These are phyloP conservation scores for Drosophila melanogaster DNA, from an alignment of 1,140 invertebrate species.

Conservation along the genomic window DNA sequence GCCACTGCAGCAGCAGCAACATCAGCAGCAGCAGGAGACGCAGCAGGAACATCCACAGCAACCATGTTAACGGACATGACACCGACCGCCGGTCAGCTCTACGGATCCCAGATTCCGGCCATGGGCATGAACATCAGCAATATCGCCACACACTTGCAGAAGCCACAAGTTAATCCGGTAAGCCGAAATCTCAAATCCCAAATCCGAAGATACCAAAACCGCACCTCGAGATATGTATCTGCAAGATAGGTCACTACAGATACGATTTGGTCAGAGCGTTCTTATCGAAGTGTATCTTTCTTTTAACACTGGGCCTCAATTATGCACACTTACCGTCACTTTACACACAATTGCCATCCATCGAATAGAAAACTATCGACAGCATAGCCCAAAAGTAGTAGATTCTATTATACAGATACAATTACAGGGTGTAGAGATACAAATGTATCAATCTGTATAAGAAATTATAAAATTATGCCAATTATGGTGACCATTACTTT, in stretches of 20 bases:
- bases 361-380: neutral
- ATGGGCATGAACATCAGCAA: conserved; percentile 86
- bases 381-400: neutral
- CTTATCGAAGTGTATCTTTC: neutral
- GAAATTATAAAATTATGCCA: neutral
- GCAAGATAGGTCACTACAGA: conserved; percentile 1
- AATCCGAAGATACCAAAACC: neutral
- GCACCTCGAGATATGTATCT: neutral
- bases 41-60: conserved; percentile 36
- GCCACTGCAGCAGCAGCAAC: conserved; percentile 3
- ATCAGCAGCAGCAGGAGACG: conserved; percentile 12
- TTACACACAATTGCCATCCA: neutral
- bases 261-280: too few species aligned
- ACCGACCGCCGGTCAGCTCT: conserved; percentile 86
- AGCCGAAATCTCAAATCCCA: conserved; percentile 21
- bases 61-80: conserved; percentile 87
- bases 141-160: conserved; percentile 84
- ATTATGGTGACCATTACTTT: too few species aligned
- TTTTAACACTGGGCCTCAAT: neutral
- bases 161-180: conserved; percentile 84
- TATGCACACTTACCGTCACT: conserved; percentile 4
- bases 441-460: neutral
- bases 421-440: neutral
- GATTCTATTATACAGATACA: neutral
- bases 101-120: conserved; percentile 86